Percentiles rank a stretch among this genome's conserved stretches.
These are phyloP conservation scores for Xestia c-nigrum DNA, from an alignment of 2,888 invertebrate genomes.

Conservation along the genomic window DNA sequence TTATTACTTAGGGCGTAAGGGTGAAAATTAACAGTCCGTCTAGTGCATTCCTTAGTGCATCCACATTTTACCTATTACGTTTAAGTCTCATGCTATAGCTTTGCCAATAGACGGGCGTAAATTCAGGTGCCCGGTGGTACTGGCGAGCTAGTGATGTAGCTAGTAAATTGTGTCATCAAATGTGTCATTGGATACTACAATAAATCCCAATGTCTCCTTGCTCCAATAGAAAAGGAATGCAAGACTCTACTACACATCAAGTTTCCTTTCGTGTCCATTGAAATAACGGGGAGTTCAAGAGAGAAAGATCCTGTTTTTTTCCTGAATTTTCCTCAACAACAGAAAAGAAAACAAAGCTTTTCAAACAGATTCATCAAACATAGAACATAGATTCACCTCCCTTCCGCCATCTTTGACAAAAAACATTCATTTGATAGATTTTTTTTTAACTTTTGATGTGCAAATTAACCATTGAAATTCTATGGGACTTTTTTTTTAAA, in stretches of 20 bases:
- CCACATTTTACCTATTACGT: not conserved
- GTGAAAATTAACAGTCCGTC: no score
- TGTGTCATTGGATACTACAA: no score
- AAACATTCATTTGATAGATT: constrained; percentile 48
- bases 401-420: constrained; percentile 40
- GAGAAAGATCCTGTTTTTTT: not conserved
- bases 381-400: constrained; percentile 4
- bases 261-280: not conserved
- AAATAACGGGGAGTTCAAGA: not conserved
- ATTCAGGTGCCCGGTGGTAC: no score
- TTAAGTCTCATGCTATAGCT: not conserved
- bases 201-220: not conserved
- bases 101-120: no score
- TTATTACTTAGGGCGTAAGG: no score
- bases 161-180: no score
- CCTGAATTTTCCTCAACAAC: constrained; percentile 17
- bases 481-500: constrained; percentile 50
- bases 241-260: not conserved
- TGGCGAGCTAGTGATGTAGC: no score
- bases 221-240: no score
- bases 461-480: constrained; percentile 63
- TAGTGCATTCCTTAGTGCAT: not conserved
- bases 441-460: constrained; percentile 63
- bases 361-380: constrained; percentile 38
- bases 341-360: constrained; percentile 17